Base-by-base conservation (phyloP, 2,797 vertebrate genomes). In the Perodicticus potto region DNA sequence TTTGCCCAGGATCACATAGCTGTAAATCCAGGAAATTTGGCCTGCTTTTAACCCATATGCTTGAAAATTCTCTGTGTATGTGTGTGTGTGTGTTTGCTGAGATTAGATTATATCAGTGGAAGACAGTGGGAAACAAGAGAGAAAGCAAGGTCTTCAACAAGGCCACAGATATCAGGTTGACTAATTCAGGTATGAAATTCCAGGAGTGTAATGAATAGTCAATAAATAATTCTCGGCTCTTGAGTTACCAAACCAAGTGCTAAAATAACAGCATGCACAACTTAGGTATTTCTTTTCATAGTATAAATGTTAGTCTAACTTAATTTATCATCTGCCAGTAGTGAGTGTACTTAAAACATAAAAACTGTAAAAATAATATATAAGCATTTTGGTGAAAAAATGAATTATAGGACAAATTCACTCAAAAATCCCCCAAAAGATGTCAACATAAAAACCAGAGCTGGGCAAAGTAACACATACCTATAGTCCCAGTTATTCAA, bases 131-230 rank as follows among this genome's bases (percentile, higher is more conserved):
- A 92, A 45, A 83, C 2, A 37, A 95, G 55, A 81, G 17, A 89
- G 65, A 76, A 96, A 93, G n/a, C 65, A 91, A 84, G 27, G 27
- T 32, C 49, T 92, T 90, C 57, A 81, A 53, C 20, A 92, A 63
- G 27, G 16, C 29, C 49, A 76, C 8, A 72, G 16, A 27, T 49
- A 81, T 73, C 23, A 70, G 14, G 57, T n/a, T 81, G 53, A 67
- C 27, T 65, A 69, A 78, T 72, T 87, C 85, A 84, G 22, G 8
- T 91, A 85, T 91, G 57, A 69, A 73, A 86, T 83, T 82, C 29
- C 20, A 76, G 40, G 25, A 90, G 37, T 70, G 37, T 32, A 45
- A 20, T 96, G n/a, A 89, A 59, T 40, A 92, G 72, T 91, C 43
- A 43, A 32, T 83, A 92, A 89, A 55, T 82, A 80, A 69, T 72